phyloP scores from a whole-genome alignment of 2,113 vertebrate genomes.

The Philantomba maxwellii region DNA sequence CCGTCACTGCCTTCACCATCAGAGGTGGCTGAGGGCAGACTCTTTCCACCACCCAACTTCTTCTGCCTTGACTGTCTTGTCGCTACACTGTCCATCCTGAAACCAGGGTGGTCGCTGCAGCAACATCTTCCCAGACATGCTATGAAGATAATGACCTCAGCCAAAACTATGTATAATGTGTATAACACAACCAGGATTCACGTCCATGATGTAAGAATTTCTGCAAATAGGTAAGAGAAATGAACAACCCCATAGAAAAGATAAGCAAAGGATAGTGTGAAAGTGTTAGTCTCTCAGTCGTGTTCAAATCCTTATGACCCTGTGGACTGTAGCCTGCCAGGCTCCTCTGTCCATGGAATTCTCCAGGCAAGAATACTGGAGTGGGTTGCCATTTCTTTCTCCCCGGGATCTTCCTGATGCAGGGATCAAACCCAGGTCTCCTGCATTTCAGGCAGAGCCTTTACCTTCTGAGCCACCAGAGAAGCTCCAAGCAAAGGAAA shows the following conservation, averaged over 20 bases:
- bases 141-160: not conserved
- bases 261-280: not conserved
- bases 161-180: accelerated
- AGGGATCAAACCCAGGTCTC: not conserved
- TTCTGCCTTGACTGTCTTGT: not conserved
- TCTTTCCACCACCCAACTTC: not conserved
- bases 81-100: not conserved
- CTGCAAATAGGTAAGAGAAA: not conserved
- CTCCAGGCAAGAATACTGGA: not conserved
- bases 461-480: not conserved
- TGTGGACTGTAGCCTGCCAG: not conserved
- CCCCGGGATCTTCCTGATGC: not conserved
- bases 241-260: not conserved
- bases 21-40: not conserved
- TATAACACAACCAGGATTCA: not conserved
- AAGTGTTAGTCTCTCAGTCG: not conserved
- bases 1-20: not conserved
- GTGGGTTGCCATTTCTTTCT: not conserved
- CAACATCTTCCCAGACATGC: too few relatives aligned
- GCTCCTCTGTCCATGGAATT: not conserved
- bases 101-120: not conserved
- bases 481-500: not conserved
- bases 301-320: not conserved
- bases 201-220: not conserved
- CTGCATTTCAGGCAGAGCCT: not conserved